phyloP scores from a whole-genome alignment of 2,797 vertebrate species.

The Eulemur mongoz region DNA sequence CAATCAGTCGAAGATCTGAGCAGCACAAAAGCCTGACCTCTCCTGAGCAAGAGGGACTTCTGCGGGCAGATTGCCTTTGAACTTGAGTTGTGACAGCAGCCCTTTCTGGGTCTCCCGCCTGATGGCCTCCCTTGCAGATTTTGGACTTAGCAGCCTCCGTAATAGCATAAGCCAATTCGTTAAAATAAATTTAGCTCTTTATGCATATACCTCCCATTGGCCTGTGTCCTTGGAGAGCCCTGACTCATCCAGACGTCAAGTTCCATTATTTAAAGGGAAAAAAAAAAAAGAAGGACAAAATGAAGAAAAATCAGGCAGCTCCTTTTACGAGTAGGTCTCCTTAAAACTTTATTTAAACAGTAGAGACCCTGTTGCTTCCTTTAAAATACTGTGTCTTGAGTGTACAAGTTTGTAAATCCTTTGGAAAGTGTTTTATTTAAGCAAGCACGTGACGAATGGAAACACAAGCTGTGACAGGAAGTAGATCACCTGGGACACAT shows the following conservation, averaged over 20 bases:
- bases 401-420: constrained; percentile 41
- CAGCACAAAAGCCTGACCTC: background rate
- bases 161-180: background rate
- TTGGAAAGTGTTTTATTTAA: constrained; percentile 48
- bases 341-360: background rate
- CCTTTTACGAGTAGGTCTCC: background rate
- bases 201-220: background rate
- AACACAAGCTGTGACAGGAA: constrained; percentile 26
- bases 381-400: background rate
- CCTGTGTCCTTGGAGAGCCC: background rate
- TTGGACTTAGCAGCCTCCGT: background rate
- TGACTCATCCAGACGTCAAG: background rate
- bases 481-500: background rate
- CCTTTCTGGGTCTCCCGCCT: background rate
- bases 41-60: background rate
- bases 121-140: background rate
- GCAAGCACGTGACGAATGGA: constrained; percentile 43
- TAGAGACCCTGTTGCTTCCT: background rate
- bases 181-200: background rate
- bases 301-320: background rate
- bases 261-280: background rate
- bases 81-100: background rate
- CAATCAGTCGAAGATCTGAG: background rate
- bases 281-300: background rate
- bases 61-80: background rate